Evolutionary conservation across 2,888 invertebrate genomes (phyloP), one percentile per base, ranked within the genome.

Genomic region (Neoitamus cyanurus): DNA sequence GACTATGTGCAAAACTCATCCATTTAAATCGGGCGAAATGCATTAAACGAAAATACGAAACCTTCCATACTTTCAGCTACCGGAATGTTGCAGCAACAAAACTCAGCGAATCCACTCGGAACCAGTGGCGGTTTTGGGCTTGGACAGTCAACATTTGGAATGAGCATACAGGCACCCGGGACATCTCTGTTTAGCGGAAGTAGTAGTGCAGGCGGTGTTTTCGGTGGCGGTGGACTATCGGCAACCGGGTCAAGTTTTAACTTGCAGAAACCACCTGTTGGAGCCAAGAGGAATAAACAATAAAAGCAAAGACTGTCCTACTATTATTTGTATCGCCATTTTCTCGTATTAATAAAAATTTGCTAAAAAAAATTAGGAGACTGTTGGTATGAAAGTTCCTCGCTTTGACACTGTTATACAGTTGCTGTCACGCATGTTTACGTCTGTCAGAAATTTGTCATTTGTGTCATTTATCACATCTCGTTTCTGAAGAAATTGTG

Each of bases 201-300:
- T 25, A 28, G 46, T 9, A 58, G 58, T 25, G 58, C 25, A 9
- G 58, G 58, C 25, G 58, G 58, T 31, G 11, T 36, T 1, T 87
- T 90, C 1, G 87, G 88, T 30, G 37, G 28, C 2, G 31, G n/a
- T 7, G 15, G 28, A 4, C 68, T 84, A 28, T 87, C 75, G 3
- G 25, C 75, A 15, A 31, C 73, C 15, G 48, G 36, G 25, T 83
- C 37, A 46, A 78, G 72, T 36, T 95, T 95, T 91, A 94, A 94
- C 88, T 92, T 95, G 68, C 95, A 95, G 90, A 95, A 95, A 88
- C 95, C 95, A 34, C 95, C 95, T 31, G 89, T 92, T 42, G 93
- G 94, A 82, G 93, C 92, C 85, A 95, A 95, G 90, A 92, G 95
- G 86, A 94, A 94, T 85, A 95, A 95, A 88, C 94, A 94, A 92